These are phyloP conservation scores for Pelobates cultripes DNA, from an alignment of 2,797 vertebrate genomes.

Conservation along the genomic window DNA sequence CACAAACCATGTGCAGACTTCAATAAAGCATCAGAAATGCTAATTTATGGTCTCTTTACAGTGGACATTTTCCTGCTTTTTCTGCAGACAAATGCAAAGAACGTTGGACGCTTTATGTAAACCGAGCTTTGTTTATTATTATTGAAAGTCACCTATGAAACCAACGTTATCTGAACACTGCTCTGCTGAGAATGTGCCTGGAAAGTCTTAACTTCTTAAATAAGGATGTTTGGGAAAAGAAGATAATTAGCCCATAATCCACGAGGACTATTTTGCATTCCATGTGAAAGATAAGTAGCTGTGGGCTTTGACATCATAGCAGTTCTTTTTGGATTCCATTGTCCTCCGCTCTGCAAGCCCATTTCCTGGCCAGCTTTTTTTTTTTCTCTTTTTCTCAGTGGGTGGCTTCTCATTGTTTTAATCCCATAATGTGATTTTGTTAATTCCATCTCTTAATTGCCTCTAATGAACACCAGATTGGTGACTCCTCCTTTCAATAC, in stretches of 20 bases:
- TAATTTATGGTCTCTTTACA: neutral
- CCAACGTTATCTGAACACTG: conserved; percentile 1
- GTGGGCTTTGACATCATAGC: conserved; percentile 53
- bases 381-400: conserved; percentile 69
- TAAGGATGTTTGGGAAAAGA: conserved; percentile 45
- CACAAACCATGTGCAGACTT: conserved; percentile 20
- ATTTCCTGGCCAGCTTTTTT: conserved; percentile 75
- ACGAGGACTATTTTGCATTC: conserved; percentile 44
- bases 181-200: conserved; percentile 18
- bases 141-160: neutral
- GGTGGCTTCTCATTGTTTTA: conserved; percentile 85
- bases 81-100: neutral
- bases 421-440: conserved; percentile 83
- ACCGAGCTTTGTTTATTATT: neutral
- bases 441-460: conserved; percentile 89
- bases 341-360: conserved; percentile 63
- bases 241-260: conserved; percentile 41
- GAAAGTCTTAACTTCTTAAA: conserved; percentile 46
- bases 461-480: conserved; percentile 83
- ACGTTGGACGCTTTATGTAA: neutral
- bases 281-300: conserved; percentile 52
- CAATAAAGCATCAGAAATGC: conserved; percentile 24
- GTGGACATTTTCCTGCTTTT: neutral
- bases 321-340: conserved; percentile 60
- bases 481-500: conserved; percentile 63